These are phyloP conservation scores for Cichladusa arquata DNA, from an alignment of 2,113 vertebrate genomes.

Conservation along the genomic window DNA sequence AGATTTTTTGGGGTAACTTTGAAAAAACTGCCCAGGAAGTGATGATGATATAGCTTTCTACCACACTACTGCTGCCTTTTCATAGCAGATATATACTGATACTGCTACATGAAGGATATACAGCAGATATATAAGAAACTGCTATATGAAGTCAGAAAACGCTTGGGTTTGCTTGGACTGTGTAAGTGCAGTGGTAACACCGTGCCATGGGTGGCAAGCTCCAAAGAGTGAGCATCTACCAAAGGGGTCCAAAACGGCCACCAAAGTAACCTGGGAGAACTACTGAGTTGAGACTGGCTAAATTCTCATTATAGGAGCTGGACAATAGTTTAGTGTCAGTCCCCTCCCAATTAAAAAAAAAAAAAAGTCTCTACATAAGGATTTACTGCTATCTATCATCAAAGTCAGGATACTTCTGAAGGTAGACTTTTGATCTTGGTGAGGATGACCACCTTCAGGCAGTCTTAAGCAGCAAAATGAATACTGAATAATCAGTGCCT, in stretches of 20 bases:
- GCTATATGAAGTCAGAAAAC: not conserved
- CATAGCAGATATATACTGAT: not conserved
- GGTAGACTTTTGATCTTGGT: conserved; percentile 2
- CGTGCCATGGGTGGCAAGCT: fast-evolving
- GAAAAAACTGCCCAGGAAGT: not conserved
- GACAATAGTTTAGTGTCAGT: not conserved
- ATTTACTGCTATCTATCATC: not conserved
- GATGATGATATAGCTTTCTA: not conserved
- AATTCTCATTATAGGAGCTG: not conserved
- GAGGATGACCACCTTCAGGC: not conserved
- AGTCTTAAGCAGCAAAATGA: not conserved
- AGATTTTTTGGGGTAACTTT: not conserved
- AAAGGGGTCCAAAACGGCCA: not conserved
- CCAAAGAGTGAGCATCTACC: not conserved
- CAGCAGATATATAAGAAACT: not conserved
- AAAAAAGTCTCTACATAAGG: not conserved
- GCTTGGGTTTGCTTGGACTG: not conserved
- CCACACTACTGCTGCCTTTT: not conserved
- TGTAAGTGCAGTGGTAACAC: fast-evolving
- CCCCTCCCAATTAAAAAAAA: fast-evolving
- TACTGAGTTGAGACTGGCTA: not conserved
- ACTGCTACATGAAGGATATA: not conserved
- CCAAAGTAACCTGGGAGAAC: fast-evolving
- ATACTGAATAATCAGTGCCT: not conserved
- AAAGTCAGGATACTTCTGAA: not conserved